Base-by-base conservation (phyloP, 2,797 vertebrate species). In the Rousettus madagascariensis region DNA sequence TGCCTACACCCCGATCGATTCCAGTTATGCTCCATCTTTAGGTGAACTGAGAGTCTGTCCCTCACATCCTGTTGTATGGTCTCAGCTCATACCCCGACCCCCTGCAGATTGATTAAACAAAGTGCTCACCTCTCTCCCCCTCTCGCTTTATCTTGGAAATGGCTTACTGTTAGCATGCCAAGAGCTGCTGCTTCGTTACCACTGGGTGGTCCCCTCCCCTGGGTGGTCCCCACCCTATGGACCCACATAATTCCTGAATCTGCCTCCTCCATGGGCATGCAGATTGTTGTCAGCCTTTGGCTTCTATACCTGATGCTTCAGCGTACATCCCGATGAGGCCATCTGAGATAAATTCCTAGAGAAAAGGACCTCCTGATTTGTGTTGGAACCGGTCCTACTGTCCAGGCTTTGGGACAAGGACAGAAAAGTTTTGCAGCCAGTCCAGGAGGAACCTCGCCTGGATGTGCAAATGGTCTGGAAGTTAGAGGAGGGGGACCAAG, bases 191-290 rank as follows among this genome's bases (percentile, higher is more conserved):
- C 49, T 80, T 26, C 8, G 28, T 36, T 33, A 1, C 0, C 1
- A 30, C 74, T 30, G 15, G 30, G 36, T 12, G 57, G 22, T 30
- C 1, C 49, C 10, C 38, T 30, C 1, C 49, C 10, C 79, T 30
- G 15, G 30, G 36, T 12, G 57, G 22, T 1, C 49, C 10, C n/a
- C 2, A 6, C 28, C 12, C 4, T 1, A 4, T 9, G 8, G 26
- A 3, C 3, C 3, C 16, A 2, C 2, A 4, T 22, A 24, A 9
- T 30, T 68, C 41, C 28, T 15, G 43, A 3, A 12, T 43, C 38
- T 55, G 33, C 38, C 68, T 26, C 66, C 65, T 82, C 68, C 20
- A 12, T 26, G 36, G 43, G 51, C 30, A 8, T 3, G 20, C 28
- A 26, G 46, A 9, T 28, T 3, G 53, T 41, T 72, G 46, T 72